Evolutionary conservation across 2,113 vertebrate species (phyloP).

Genomic region (Vireo altiloquus): DNA sequence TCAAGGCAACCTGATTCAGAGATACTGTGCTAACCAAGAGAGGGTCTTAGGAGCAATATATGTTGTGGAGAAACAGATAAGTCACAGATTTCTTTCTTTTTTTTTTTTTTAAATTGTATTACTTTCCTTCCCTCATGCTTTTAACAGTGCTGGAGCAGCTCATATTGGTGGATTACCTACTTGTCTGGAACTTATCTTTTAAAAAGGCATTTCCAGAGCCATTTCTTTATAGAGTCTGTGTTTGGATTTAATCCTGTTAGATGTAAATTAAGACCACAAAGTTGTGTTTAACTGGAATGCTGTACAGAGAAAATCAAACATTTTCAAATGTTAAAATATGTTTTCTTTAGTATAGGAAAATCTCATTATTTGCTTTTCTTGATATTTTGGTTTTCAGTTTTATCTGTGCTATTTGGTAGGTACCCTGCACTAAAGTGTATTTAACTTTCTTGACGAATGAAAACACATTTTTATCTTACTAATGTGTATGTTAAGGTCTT

Average conservation of each 20-base stretch:
- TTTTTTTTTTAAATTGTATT: neutral
- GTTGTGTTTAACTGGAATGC: neutral
- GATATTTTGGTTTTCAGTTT: neutral
- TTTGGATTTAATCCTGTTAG: neutral
- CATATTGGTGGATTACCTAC: neutral
- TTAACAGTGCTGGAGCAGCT: neutral
- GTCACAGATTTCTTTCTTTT: neutral
- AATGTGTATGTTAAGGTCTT: neutral
- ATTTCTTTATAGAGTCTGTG: neutral
- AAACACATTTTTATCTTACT: neutral
- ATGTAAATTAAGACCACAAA: neutral
- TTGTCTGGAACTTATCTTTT: conserved; percentile 10
- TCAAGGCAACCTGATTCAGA: neutral
- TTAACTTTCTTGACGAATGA: neutral
- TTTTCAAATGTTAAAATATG: neutral
- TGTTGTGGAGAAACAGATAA: neutral
- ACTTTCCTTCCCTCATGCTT: neutral
- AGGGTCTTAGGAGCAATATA: neutral
- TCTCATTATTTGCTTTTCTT: neutral
- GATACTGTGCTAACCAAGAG: neutral
- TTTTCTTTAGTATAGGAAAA: neutral
- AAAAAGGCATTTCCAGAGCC: neutral
- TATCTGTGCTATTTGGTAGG: neutral
- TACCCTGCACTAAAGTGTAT: neutral
- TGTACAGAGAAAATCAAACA: neutral